Percentiles rank a stretch among this genome's conserved stretches.
phyloP scores from a whole-genome alignment of 1,140 invertebrate species.

The honey bee (Apis mellifera) region Amel_HAv3.1 CM009937.2:6101501-6102000 shows the following conservation, averaged over 20 bases:
- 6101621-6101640: constrained; percentile 59
- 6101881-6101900: no score
- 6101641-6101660: constrained; percentile 28
- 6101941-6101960: no score
- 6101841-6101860: no score
- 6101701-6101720: not conserved
- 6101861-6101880: no score
- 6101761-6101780: no score
- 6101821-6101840: no score
- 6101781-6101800: not conserved
- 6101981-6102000: no score
- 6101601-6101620: constrained; percentile 70
- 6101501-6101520: constrained; percentile 42
- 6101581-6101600: constrained; percentile 60
- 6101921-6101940: no score
- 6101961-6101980: no score
- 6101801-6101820: no score
- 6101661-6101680: constrained; percentile 35
- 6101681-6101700: not conserved
- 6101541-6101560: constrained; percentile 71
- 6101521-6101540: constrained; percentile 36
- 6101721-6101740: constrained; percentile 10
- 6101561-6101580: constrained; percentile 63
- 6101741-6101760: not conserved
- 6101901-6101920: no score